phyloP scores from a whole-genome alignment of 2,113 vertebrate genomes.

The Corythornis madagascariensis region DNA sequence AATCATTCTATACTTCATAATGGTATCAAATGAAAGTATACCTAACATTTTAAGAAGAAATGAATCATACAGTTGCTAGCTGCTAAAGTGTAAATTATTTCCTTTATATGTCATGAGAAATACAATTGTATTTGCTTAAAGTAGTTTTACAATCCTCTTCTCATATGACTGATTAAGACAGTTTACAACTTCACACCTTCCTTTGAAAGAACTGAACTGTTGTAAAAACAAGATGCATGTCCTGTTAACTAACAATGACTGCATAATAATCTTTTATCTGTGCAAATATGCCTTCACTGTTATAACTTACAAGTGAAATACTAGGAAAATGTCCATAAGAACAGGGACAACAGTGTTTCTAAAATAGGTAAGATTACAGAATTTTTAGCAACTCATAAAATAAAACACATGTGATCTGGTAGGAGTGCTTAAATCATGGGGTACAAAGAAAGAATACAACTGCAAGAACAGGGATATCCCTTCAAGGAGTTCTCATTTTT shows the following conservation, averaged over 20 bases:
- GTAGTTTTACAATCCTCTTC: not conserved
- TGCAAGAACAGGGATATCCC: not conserved
- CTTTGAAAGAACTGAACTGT: not conserved
- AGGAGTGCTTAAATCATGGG: not conserved
- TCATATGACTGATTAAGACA: not conserved
- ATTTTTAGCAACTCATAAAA: not conserved
- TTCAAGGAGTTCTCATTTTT: not conserved
- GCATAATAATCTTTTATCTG: not conserved
- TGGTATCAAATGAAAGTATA: not conserved
- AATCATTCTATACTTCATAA: not conserved
- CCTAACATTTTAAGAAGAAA: not conserved
- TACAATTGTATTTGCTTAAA: not conserved
- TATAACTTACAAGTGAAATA: not conserved
- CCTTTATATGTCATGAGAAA: not conserved
- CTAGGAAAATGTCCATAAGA: not conserved
- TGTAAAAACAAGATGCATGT: not conserved
- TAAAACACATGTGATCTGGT: not conserved
- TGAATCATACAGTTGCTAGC: not conserved
- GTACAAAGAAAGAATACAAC: not conserved
- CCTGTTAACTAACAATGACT: not conserved
- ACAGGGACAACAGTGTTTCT: not conserved
- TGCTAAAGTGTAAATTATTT: not conserved
- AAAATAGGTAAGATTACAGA: not conserved
- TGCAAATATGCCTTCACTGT: not conserved
- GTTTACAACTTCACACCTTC: not conserved